Percentiles rank a stretch among this genome's conserved stretches.
phyloP scores from a whole-genome alignment of 2,888 invertebrate species.

The Pheosia tremula region DNA sequence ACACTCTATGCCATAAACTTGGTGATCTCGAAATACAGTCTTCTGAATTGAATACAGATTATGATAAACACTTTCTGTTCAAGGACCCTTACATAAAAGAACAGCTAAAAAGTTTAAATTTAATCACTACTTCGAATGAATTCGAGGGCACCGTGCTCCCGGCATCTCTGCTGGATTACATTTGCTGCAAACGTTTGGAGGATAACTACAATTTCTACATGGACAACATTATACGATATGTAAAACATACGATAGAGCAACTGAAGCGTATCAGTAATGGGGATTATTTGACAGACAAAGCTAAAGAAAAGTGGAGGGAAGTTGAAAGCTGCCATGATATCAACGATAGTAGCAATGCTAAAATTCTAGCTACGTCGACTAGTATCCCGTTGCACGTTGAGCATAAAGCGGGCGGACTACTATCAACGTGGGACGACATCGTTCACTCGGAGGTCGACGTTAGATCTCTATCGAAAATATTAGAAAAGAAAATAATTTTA shows the following conservation, averaged over 20 bases:
- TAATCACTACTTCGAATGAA: conserved; percentile 42
- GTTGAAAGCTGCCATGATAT: conserved; percentile 36
- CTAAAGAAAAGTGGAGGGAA: conserved; percentile 74
- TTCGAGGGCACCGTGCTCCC: conserved; percentile 54
- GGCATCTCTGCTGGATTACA: conserved; percentile 67
- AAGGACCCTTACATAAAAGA: conserved; percentile 62
- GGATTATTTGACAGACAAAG: conserved; percentile 72
- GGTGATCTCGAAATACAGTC: conserved; percentile 59
- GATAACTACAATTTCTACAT: conserved; percentile 74
- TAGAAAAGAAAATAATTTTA: conserved; percentile 69
- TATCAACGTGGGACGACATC: conserved; percentile 63
- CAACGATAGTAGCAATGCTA: conserved; percentile 36
- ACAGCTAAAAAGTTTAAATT: conserved; percentile 54
- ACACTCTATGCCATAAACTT: conserved; percentile 65
- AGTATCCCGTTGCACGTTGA: conserved; percentile 66
- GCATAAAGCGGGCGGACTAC: conserved; percentile 45
- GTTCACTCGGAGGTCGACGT: conserved; percentile 73
- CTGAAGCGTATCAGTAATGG: conserved; percentile 78
- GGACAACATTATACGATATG: conserved; percentile 73
- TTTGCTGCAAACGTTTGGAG: conserved; percentile 69
- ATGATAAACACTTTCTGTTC: conserved; percentile 55
- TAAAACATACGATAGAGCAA: conserved; percentile 73
- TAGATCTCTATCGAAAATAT: conserved; percentile 65
- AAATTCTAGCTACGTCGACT: conserved; percentile 58
- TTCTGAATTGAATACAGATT: conserved; percentile 46